A percentile compares a stretch with the other conserved stretches of the same genome.
phyloP scores from a whole-genome alignment of 2,888 invertebrate genomes.

The Pterobdella sp. region DNA sequence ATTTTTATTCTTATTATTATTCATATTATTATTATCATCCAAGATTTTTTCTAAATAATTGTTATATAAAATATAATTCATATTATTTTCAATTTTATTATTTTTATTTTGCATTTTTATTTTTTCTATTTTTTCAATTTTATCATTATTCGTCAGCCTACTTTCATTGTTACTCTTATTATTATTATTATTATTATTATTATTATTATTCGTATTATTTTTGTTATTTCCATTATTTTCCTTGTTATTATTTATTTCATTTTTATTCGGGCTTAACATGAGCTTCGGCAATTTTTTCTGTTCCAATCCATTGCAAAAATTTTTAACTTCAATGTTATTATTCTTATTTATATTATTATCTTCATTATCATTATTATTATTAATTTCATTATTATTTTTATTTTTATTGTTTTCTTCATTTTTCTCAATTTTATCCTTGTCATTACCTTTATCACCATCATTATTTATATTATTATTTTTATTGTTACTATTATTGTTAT shows the following conservation, averaged over 20 bases:
- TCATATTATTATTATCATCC: background rate
- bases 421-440: background rate
- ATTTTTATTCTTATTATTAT: slow-evolving; percentile 4
- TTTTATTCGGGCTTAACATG: too few species aligned
- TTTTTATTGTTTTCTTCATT: too few species aligned
- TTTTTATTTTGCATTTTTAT: background rate
- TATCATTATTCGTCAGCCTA: background rate
- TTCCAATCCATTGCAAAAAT: too few species aligned
- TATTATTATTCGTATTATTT: background rate
- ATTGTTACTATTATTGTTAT: background rate
- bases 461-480: background rate
- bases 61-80: background rate
- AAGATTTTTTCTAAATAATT: background rate
- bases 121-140: background rate
- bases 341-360: background rate
- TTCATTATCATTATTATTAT: background rate
- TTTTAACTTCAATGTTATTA: background rate
- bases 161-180: background rate
- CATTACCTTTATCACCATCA: background rate
- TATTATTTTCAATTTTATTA: background rate
- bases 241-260: background rate
- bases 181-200: slow-evolving; percentile 1
- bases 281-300: too few species aligned
- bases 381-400: background rate
- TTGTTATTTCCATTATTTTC: background rate